phyloP scores from a whole-genome alignment of 2,797 vertebrate species.

The Dromococcyx pavoninus region DNA sequence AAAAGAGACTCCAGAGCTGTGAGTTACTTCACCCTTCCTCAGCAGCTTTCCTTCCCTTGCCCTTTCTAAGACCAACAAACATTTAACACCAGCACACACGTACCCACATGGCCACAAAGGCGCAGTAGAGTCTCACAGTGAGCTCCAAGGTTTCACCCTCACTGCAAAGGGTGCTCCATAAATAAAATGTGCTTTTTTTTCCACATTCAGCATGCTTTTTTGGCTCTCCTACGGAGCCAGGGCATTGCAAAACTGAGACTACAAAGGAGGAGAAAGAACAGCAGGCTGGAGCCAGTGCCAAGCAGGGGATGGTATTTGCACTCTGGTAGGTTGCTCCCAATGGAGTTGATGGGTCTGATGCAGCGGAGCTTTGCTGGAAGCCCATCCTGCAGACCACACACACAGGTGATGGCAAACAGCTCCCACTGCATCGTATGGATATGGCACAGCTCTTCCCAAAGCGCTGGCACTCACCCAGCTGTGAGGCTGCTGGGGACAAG shows the following conservation, averaged over 20 bases:
- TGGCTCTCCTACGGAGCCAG: neutral
- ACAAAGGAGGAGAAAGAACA: neutral
- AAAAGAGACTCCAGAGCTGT: rapidly evolving
- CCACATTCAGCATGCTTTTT: rapidly evolving
- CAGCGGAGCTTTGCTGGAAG: neutral
- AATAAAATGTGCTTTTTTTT: neutral
- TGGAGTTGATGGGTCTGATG: rapidly evolving
- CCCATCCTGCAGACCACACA: rapidly evolving
- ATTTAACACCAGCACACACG: rapidly evolving
- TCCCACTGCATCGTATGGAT: neutral
- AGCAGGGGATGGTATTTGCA: rapidly evolving
- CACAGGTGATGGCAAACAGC: neutral
- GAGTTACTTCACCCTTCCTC: neutral
- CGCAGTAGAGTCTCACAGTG: rapidly evolving
- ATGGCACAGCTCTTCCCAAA: neutral
- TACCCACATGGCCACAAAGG: rapidly evolving
- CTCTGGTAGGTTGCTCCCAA: rapidly evolving
- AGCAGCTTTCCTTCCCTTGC: neutral
- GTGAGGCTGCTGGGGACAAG: neutral
- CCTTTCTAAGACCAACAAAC: rapidly evolving
- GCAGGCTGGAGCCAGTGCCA: neutral
- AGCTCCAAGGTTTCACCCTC: neutral
- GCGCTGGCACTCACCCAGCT: neutral
- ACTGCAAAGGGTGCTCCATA: rapidly evolving
- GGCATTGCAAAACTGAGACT: rapidly evolving